Conservation (phyloP, 2,113 vertebrate genomes). For the Apodemus speciosus region DNA sequence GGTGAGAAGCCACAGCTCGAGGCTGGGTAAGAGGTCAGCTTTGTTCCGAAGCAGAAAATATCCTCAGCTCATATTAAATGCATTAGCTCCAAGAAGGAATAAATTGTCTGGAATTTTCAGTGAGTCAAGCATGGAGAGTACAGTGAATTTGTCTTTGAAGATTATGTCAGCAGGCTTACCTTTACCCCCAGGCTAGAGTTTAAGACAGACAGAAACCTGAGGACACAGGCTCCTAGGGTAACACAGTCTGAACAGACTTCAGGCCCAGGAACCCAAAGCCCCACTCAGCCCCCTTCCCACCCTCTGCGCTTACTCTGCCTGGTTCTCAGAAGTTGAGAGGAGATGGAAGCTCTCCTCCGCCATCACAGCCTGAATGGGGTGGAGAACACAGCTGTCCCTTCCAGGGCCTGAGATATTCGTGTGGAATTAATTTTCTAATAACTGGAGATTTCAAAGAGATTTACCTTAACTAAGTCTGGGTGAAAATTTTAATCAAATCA, state of each 20-base stretch:
- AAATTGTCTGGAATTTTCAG: conserved; percentile 19
- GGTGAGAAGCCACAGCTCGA: no score
- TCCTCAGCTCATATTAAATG: neutral
- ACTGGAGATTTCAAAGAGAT: conserved; percentile 73
- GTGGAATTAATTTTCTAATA: conserved; percentile 43
- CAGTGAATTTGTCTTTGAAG: neutral
- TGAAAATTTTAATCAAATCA: conserved; percentile 65
- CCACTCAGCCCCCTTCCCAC: no score
- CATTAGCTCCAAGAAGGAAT: neutral
- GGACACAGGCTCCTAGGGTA: neutral
- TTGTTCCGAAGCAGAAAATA: neutral
- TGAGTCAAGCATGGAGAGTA: neutral
- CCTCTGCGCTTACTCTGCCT: neutral
- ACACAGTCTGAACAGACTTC: neutral
- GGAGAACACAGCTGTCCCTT: neutral
- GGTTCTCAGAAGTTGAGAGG: neutral
- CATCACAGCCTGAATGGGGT: neutral
- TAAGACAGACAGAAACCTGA: neutral
- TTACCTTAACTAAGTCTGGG: conserved; percentile 67
- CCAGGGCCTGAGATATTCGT: neutral
- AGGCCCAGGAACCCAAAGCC: neutral
- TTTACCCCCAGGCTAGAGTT: neutral
- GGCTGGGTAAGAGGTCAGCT: no score
- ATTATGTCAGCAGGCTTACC: neutral
- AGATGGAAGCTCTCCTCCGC: neutral